phyloP scores from a whole-genome alignment of 2,888 invertebrate genomes.

The Margaritifera margaritifera region DNA sequence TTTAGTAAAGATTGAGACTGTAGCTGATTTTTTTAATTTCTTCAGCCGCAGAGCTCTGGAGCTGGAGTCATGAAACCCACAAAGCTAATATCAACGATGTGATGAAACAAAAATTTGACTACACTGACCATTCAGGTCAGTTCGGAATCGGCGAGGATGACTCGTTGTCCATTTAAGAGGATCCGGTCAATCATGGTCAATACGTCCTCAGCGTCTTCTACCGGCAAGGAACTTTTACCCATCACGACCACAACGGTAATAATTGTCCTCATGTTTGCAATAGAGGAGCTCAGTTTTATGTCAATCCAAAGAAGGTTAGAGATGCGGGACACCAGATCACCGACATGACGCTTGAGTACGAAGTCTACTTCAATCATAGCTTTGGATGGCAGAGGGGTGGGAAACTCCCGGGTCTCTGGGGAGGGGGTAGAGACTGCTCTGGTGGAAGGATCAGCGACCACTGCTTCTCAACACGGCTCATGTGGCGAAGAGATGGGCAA shows the following conservation, averaged over 20 bases:
- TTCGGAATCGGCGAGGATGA: slow-evolving; percentile 30
- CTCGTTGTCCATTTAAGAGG: slow-evolving; percentile 31
- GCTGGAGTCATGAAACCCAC: slow-evolving; percentile 21
- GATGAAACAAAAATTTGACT: slow-evolving; percentile 17
- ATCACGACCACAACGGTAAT: no score
- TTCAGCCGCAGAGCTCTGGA: slow-evolving; percentile 21
- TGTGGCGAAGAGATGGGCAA: slow-evolving; percentile 56
- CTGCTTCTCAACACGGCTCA: slow-evolving; percentile 56
- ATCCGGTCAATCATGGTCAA: slow-evolving; percentile 32
- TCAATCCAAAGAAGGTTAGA: slow-evolving; percentile 22
- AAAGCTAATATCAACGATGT: slow-evolving; percentile 18
- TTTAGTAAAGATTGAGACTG: no score
- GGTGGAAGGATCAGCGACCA: slow-evolving; percentile 43
- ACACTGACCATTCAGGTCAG: slow-evolving; percentile 11
- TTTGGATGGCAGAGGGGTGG: slow-evolving; percentile 42
- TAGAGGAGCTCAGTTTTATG: slow-evolving; percentile 46
- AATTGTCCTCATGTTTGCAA: slow-evolving; percentile 11
- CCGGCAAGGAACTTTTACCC: slow-evolving; percentile 16
- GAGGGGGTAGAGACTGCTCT: slow-evolving; percentile 45
- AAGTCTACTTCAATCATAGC: slow-evolving; percentile 31
- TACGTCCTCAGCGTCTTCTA: slow-evolving; percentile 46
- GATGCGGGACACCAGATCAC: slow-evolving; percentile 6
- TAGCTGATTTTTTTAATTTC: no score
- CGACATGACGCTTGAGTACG: slow-evolving; percentile 34
- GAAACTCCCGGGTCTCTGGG: slow-evolving; percentile 55